Evolutionary conservation across 53 echinoderm and acorn worm genomes (phyloP).

Genomic region (Patiria pectinifera): DNA sequence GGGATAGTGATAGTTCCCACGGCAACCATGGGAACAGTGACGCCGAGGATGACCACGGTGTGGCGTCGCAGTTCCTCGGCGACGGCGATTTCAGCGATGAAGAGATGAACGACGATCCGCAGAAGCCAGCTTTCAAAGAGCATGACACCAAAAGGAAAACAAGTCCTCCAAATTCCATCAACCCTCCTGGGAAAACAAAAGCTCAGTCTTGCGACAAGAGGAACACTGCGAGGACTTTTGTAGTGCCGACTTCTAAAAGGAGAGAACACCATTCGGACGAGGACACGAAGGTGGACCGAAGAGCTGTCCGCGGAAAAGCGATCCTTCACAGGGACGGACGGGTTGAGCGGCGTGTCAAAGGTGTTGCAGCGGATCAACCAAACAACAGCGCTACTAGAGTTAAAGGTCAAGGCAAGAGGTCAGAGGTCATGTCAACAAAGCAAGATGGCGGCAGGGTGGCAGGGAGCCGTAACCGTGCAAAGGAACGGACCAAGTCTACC

Average conservation of each 20-base stretch:
- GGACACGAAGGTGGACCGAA: not conserved
- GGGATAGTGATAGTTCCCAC: constrained; percentile 35
- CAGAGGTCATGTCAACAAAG: not conserved
- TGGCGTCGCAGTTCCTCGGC: constrained; percentile 74
- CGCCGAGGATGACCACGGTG: constrained; percentile 76
- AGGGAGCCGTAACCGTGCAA: constrained; percentile 2
- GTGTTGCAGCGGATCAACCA: not conserved
- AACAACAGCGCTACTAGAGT: not conserved
- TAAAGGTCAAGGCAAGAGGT: constrained; percentile 36
- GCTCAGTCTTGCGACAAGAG: not conserved
- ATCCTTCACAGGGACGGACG: constrained; percentile 55
- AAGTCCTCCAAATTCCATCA: not conserved
- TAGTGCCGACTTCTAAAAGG: not conserved
- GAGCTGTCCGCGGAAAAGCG: constrained; percentile 36
- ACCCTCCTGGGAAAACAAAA: not conserved
- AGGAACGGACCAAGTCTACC: not conserved
- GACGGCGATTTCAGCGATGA: constrained; percentile 21
- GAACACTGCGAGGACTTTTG: not conserved
- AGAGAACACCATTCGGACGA: constrained; percentile 19
- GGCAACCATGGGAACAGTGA: not conserved
- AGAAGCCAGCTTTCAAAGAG: not conserved
- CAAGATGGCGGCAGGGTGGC: not conserved
- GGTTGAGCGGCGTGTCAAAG: constrained; percentile 49
- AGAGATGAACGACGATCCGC: not conserved
- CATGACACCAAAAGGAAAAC: not conserved